phyloP scores from a whole-genome alignment of 2,888 invertebrate species.

The Argynnis bischoffii region DNA sequence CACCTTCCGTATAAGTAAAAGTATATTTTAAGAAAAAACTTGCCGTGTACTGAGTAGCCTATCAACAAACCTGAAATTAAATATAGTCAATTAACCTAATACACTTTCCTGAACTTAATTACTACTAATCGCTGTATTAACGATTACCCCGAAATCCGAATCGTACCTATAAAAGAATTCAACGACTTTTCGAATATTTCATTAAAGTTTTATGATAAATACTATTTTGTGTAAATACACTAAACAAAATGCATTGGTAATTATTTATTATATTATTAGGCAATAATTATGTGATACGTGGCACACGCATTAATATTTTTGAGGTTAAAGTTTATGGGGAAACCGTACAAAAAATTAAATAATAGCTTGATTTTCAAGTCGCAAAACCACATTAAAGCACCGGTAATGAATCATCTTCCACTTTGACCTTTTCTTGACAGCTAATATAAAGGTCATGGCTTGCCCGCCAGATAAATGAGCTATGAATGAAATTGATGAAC shows the following conservation, averaged over 20 bases:
- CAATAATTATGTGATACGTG: no score
- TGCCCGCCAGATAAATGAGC: conserved; percentile 22
- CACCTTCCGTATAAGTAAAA: conserved; percentile 9
- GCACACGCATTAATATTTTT: no score
- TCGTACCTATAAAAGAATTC: conserved; percentile 13
- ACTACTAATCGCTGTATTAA: conserved; percentile 18
- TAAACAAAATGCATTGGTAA: no score
- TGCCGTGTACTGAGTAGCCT: conserved; percentile 1
- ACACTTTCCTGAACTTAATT: conserved; percentile 19
- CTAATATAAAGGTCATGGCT: conserved; percentile 34
- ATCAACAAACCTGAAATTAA: conserved; percentile 15
- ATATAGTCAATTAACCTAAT: conserved; percentile 23
- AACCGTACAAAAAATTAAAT: not conserved
- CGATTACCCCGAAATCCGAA: conserved; percentile 1
- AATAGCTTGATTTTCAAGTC: conserved; percentile 1
- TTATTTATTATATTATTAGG: no score
- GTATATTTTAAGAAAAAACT: conserved; percentile 4
- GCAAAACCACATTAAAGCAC: not conserved
- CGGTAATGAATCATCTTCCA: conserved; percentile 31
- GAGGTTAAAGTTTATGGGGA: no score
- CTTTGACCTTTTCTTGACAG: conserved; percentile 32
- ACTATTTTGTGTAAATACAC: no score
- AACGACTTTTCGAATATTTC: conserved; percentile 3
- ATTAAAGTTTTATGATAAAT: not conserved
- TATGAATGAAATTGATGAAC: conserved; percentile 26